Percentiles rank a stretch among this genome's conserved stretches.
Conservation (phyloP, 2,888 invertebrate genomes). For the Xanthia togata region DNA sequence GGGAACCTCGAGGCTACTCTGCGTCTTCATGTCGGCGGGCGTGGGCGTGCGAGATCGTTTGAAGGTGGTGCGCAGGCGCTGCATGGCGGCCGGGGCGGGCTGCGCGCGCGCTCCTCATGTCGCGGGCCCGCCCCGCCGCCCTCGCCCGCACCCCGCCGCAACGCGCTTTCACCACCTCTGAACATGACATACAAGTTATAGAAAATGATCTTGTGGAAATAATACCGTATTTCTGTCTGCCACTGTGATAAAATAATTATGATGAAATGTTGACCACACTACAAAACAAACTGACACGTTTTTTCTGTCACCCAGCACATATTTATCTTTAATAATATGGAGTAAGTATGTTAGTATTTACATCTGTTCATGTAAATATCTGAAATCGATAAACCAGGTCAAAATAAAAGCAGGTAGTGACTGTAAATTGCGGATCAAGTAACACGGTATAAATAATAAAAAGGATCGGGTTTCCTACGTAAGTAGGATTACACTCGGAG, state of each 20-base stretch:
- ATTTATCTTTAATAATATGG: neutral
- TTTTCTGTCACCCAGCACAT: neutral
- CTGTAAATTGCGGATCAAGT: slow-evolving; percentile 49
- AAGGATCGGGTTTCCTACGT: slow-evolving; percentile 42
- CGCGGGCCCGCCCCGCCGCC: slow-evolving; percentile 87
- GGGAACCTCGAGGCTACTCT: slow-evolving; percentile 97
- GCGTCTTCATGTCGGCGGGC: slow-evolving; percentile 97
- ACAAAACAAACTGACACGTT: neutral
- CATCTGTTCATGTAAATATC: neutral
- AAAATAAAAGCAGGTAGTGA: slow-evolving; percentile 12
- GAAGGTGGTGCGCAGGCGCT: slow-evolving; percentile 96
- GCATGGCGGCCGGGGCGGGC: slow-evolving; percentile 91
- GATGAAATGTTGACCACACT: neutral
- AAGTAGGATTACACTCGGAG: slow-evolving; percentile 48
- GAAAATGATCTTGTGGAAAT: neutral
- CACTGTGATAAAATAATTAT: slow-evolving; percentile 56
- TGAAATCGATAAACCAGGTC: slow-evolving; percentile 13
- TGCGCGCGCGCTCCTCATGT: slow-evolving; percentile 84
- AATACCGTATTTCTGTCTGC: neutral
- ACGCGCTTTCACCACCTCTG: slow-evolving; percentile 73
- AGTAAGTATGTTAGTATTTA: neutral
- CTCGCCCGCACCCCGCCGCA: slow-evolving; percentile 76
- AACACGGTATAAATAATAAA: slow-evolving; percentile 38
- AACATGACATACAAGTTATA: slow-evolving; percentile 31
- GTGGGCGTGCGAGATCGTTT: slow-evolving; percentile 96